Conservation (phyloP, 2,888 invertebrate genomes). For the Adelphocoris suturalis region DNA sequence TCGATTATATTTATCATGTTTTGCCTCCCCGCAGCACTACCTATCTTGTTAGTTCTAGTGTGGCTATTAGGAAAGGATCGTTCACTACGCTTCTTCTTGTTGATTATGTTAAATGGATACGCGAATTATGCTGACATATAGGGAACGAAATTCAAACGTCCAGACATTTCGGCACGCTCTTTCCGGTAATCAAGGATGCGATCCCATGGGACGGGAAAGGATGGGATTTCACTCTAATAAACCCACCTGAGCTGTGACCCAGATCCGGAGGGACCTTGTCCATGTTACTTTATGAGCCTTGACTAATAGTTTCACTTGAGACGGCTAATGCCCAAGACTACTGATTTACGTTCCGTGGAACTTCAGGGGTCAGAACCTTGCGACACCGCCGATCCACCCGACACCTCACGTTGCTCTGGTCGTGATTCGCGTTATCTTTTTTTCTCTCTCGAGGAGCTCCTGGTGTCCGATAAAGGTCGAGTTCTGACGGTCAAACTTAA, state of each 20-base stretch:
- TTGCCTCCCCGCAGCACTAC: no score
- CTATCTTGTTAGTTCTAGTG: no score
- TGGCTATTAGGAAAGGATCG: no score
- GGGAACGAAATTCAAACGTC: neutral
- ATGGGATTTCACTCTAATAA: constrained; percentile 2
- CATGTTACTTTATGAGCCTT: constrained; percentile 42
- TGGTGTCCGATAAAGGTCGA: neutral
- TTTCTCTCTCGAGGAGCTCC: constrained; percentile 11
- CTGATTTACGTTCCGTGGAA: constrained; percentile 35
- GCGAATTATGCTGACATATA: neutral
- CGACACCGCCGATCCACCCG: neutral
- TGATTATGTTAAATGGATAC: neutral
- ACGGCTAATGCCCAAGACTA: constrained; percentile 3
- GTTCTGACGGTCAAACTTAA: neutral
- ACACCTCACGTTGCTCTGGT: constrained; percentile 9
- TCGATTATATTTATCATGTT: no score
- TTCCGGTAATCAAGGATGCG: neutral
- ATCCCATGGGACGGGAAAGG: no score
- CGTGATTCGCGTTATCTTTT: constrained; percentile 25
- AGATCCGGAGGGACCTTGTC: constrained; percentile 37
- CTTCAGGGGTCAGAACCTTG: neutral
- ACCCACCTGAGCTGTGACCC: constrained; percentile 14
- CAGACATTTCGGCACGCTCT: neutral
- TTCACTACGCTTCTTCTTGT: neutral
- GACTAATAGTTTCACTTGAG: constrained; percentile 47